Evolutionary conservation across 2,888 invertebrate genomes (phyloP), one percentile per base, ranked within the genome.

Genomic region (Prenolepis imparis): DNA sequence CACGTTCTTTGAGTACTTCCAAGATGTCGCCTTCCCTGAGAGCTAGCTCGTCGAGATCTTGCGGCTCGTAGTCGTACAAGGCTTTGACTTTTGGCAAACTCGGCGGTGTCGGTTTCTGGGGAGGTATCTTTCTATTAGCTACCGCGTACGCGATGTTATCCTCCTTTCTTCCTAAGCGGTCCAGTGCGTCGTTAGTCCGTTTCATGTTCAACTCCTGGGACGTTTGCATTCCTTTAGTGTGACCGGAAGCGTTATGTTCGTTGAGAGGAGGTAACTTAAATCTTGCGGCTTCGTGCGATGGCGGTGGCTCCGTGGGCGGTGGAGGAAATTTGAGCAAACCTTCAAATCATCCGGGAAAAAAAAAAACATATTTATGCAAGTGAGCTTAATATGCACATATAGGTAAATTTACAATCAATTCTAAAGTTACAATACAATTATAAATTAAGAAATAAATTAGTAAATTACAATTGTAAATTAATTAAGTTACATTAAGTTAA

Each of bases 11-110:
- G 24, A 96, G 92, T 68, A 97, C 95, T 86, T 96, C 96, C 82
- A 97, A 95, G 52, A 96, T 92, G 81, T 96, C 96, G 28, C 96
- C 96, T 88, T 96, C 96, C 75, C 95, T 95, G 85, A 97, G 96
- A 73, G 95, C 95, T 9, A 97, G 94, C 91, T 97, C 97, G 91
- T 97, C 97, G 18, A 96, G 95, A 92, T 97, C 97, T 91, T 96
- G 96, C 4, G 97, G 96, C 88, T 95, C 96, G 90, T 97, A 97
- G 55, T 96, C 95, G 92, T 96, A 97, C 77, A 97, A 93, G 11
- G 96, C 95, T 87, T 94, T 94, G 66, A 95, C 96, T 86, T 95
- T 95, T 39, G 96, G 95, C 78, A 94, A 91, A 83, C 86, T 88
- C 5, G 94, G 92, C 0, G 90, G 89, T 11, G 90, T 93, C 8